Conservation (phyloP, 2,113 vertebrate genomes). For the Pseudopipra pipra region DNA sequence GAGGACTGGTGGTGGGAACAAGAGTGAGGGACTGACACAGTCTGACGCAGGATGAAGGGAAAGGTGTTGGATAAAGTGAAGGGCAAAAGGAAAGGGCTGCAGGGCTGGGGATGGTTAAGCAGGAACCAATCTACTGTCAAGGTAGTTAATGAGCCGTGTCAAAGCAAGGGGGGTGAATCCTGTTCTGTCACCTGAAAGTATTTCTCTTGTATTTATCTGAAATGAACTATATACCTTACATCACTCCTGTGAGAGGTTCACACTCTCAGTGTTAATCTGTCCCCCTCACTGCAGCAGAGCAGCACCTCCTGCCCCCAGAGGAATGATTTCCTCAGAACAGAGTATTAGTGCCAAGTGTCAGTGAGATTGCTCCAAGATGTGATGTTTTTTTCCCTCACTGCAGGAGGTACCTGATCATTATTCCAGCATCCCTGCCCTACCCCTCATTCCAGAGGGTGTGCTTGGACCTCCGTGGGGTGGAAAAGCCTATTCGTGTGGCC, state of each 20-base stretch:
- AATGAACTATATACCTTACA: neutral
- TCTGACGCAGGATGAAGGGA: neutral
- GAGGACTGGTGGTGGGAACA: neutral
- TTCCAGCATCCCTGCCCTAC: constrained; percentile 59
- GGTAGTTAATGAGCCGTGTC: neutral
- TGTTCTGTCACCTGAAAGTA: neutral
- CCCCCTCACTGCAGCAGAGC: neutral
- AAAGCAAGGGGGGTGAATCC: neutral
- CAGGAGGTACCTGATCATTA: constrained; percentile 64
- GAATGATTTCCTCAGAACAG: neutral
- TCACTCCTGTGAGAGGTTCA: neutral
- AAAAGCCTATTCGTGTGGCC: constrained; percentile 37
- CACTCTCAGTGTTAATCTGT: neutral
- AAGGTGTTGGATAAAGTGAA: neutral
- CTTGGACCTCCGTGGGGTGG: constrained; percentile 62
- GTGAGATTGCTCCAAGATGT: neutral
- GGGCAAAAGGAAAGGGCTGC: neutral
- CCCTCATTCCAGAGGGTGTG: constrained; percentile 61
- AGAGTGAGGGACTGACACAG: neutral
- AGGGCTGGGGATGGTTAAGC: neutral
- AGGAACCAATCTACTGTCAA: neutral
- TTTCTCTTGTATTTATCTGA: neutral
- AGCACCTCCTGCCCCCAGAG: neutral
- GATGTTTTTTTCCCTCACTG: neutral
- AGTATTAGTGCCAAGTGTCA: neutral